Conservation (phyloP, 1,140 invertebrate species). For the Cecropterus lyciades region DNA sequence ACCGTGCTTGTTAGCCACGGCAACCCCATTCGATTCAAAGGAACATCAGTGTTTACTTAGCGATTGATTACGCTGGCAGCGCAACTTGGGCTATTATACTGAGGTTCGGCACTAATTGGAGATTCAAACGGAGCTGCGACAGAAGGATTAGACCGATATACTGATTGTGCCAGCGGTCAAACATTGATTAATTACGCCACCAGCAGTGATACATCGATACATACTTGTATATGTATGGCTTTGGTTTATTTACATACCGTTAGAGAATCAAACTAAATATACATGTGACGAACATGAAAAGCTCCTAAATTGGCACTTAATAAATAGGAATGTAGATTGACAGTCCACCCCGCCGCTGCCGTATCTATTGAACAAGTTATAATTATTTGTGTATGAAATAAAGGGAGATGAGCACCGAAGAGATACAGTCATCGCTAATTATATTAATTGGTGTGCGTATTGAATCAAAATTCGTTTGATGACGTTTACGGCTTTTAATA, state of each 20-base stretch:
- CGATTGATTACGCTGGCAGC: slow-evolving; percentile 58
- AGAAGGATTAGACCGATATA: slow-evolving; percentile 35
- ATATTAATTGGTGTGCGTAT: too few relatives aligned
- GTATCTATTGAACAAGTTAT: too few relatives aligned
- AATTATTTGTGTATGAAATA: too few relatives aligned
- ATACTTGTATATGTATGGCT: background rate
- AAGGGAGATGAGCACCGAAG: too few relatives aligned
- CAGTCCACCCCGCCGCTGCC: too few relatives aligned
- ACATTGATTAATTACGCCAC: slow-evolving; percentile 34
- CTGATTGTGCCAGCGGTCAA: slow-evolving; percentile 35
- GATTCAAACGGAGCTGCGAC: slow-evolving; percentile 42
- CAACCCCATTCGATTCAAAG: slow-evolving; percentile 43
- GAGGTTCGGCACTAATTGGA: slow-evolving; percentile 54
- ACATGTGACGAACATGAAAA: background rate
- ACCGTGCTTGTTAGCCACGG: slow-evolving; percentile 17
- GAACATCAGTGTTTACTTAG: slow-evolving; percentile 51
- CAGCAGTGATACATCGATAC: slow-evolving; percentile 1
- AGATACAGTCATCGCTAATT: too few relatives aligned
- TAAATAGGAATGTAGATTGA: too few relatives aligned
- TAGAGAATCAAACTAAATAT: background rate
- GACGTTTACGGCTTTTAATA: too few relatives aligned
- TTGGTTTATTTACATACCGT: background rate
- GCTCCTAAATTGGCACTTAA: background rate
- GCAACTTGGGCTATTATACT: slow-evolving; percentile 54
- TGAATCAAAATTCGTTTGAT: too few relatives aligned